Conservation (phyloP, 2,888 invertebrate species). For the Auanema sp. region DNA sequence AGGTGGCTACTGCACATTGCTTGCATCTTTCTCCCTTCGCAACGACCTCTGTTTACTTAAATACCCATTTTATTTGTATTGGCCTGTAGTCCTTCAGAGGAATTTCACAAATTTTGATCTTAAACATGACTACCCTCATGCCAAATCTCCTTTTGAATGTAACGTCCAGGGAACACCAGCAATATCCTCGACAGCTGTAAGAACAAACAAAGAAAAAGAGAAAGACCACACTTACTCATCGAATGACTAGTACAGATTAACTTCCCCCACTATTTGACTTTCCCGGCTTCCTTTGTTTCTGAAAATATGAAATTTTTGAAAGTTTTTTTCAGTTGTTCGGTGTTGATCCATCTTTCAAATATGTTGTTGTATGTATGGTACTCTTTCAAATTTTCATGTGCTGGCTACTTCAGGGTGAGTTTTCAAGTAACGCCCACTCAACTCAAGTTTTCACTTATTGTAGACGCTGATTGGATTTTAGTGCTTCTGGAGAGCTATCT, state of each 20-base stretch:
- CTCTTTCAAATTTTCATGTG: constrained; percentile 52
- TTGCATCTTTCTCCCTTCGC: too few species aligned
- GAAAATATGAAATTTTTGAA: neutral
- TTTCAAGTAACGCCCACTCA: neutral
- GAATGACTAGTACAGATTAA: too few species aligned
- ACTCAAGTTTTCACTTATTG: constrained; percentile 4
- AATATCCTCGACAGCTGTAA: neutral
- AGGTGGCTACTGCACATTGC: too few species aligned
- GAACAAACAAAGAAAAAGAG: neutral
- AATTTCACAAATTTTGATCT: too few species aligned
- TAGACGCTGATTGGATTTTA: constrained; percentile 76
- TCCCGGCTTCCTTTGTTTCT: neutral
- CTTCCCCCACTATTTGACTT: too few species aligned
- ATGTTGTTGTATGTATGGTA: constrained; percentile 51
- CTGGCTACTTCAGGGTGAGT: constrained; percentile 46
- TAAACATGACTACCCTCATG: too few species aligned
- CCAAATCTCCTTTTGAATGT: too few species aligned
- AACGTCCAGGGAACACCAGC: too few species aligned
- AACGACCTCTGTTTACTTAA: too few species aligned
- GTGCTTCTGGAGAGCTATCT: constrained; percentile 82
- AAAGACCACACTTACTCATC: too few species aligned
- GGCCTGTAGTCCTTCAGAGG: too few species aligned
- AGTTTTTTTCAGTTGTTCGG: constrained; percentile 52
- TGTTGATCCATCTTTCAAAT: constrained; percentile 53
- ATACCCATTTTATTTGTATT: too few species aligned